These are phyloP conservation scores for Scomberomorus guttatus DNA, from an alignment of 2,797 vertebrate species.

Conservation along the genomic window DNA sequence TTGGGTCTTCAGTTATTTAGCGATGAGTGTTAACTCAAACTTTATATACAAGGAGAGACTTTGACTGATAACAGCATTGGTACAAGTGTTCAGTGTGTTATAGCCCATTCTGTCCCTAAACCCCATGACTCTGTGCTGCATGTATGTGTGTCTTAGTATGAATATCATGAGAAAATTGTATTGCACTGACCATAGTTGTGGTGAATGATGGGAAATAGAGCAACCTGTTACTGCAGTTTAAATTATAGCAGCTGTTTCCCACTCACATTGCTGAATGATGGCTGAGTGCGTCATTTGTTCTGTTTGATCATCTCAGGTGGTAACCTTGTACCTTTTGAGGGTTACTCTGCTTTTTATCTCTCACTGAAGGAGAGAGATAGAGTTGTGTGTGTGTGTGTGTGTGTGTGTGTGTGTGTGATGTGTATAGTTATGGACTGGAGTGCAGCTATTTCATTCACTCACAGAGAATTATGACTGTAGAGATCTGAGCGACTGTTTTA, in stretches of 20 bases:
- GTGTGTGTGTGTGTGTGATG: neutral
- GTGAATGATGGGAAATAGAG: neutral
- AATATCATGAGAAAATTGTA: neutral
- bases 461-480: neutral
- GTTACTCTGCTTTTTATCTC: conserved; percentile 8
- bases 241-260: neutral
- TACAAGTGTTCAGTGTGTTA: neutral
- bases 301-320: conserved; percentile 16
- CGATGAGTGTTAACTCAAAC: conserved; percentile 5
- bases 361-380: neutral
- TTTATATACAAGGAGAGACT: neutral
- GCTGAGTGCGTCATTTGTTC: conserved; percentile 5
- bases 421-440: neutral
- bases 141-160: too few species aligned
- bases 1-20: neutral
- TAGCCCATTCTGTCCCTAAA: neutral
- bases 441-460: neutral
- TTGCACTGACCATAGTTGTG: neutral
- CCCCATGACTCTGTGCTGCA: neutral
- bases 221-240: neutral
- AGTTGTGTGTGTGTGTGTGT: neutral
- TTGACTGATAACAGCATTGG: conserved; percentile 1
- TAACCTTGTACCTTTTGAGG: neutral
- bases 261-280: conserved; percentile 5
- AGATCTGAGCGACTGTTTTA: neutral